Evolutionary conservation across 2,797 vertebrate genomes (phyloP).

Genomic region (Neosalanx taihuensis): DNA sequence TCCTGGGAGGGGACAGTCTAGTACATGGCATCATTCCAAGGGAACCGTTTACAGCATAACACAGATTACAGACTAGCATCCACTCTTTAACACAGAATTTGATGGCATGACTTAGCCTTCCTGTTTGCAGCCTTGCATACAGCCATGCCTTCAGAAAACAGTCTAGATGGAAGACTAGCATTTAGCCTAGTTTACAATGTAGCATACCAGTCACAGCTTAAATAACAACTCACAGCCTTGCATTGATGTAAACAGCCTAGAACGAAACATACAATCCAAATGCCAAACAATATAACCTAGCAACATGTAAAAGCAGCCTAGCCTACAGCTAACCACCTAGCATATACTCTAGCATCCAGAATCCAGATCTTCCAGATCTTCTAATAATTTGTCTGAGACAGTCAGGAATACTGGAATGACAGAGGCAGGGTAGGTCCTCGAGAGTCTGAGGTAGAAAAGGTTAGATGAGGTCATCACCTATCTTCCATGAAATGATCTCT

Average conservation of each 20-base stretch:
- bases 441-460: too few species aligned
- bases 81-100: not conserved
- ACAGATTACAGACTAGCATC: too few species aligned
- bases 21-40: too few species aligned
- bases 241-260: not conserved
- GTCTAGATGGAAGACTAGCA: not conserved
- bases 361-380: too few species aligned
- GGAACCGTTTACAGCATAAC: too few species aligned
- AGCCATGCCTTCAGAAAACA: not conserved
- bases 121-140: not conserved
- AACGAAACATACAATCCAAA: not conserved
- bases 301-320: not conserved
- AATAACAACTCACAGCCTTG: not conserved
- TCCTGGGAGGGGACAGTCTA: slow-evolving; percentile 27
- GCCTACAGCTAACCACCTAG: not conserved
- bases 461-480: too few species aligned
- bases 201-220: not conserved
- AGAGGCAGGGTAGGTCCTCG: too few species aligned
- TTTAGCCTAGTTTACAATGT: not conserved
- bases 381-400: not conserved
- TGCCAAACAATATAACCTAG: not conserved
- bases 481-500: too few species aligned
- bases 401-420: not conserved
- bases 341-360: too few species aligned
- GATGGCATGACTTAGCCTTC: not conserved